Evolutionary conservation across 2,888 invertebrate genomes (phyloP), one percentile per base, ranked within the genome.

Genomic region (Hydrotaea diabolus): DNA sequence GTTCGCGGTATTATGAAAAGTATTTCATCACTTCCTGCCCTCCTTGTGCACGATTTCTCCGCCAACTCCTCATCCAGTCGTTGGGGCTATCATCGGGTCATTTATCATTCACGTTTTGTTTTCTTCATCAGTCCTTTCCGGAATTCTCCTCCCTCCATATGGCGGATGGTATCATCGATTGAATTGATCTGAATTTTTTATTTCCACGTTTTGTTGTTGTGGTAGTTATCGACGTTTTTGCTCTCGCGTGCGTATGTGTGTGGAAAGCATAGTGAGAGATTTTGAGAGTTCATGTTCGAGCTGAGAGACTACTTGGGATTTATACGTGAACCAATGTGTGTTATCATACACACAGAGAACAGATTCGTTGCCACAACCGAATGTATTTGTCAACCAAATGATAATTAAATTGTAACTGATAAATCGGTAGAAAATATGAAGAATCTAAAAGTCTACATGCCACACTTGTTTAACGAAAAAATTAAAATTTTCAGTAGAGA

Each of bases 1-100:
- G 62, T 72, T 26, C 53, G 49, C 36, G 31, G 49, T 36, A 75
- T 49, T 69, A 75, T 49, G 62, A 72, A 74, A 49, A 21, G 59
- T 49, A 69, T 69, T 53, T 36, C 59, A 62, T 55, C 69, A 46
- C 69, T n/a, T 55, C 13, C 72, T 19, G 8, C 49, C 46, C 53
- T 21, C 15, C 19, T 13, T 43, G 11, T 53, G n/a, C 26, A 11
- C 7, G 4, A 23, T 17, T 19, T 9, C 26, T 64, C 19, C 43
- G 8, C 26, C 39, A 43, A 13, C 21, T 43, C 11, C 15, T 15
- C 69, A 43, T 69, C 21, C n/a, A 19, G 43, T 26, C 26, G 46
- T 26, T 71, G 49, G 31, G 31, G 31, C 31, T 7, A 31, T 11
- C 39, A 39, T 39, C 39, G 9, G 75, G 26, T 11, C 11, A 9